A percentile compares a stretch with the other conserved stretches of the same genome.
Evolutionary conservation across 1,140 invertebrate genomes (phyloP).

Genomic region (Muscidifurax raptorellus): DNA sequence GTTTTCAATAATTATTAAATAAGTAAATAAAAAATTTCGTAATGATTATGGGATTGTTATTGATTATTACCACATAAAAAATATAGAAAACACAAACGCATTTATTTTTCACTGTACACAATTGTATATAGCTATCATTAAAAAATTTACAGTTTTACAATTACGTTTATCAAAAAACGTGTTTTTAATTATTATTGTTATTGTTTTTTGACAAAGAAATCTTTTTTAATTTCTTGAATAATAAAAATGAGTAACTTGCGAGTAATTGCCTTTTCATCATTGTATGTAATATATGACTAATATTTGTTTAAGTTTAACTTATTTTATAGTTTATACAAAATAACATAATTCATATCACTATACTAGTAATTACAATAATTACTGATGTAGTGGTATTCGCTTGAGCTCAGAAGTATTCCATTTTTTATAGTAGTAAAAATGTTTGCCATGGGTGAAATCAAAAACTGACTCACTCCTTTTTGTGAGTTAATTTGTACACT

Average conservation of each 20-base stretch:
- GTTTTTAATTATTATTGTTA: neutral
- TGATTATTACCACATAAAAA: slow-evolving; percentile 6
- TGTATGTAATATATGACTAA: neutral
- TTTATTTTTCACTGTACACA: slow-evolving; percentile 54
- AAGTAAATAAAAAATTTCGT: slow-evolving; percentile 58
- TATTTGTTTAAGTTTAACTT: slow-evolving; percentile 3
- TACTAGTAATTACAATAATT: slow-evolving; percentile 42
- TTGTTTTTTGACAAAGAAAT: slow-evolving; percentile 6
- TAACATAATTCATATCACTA: neutral
- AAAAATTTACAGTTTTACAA: slow-evolving; percentile 52
- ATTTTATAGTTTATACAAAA: slow-evolving; percentile 5
- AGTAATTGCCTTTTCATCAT: neutral
- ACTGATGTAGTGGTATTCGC: slow-evolving; percentile 7
- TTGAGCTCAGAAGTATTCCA: slow-evolving; percentile 13
- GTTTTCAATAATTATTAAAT: slow-evolving; percentile 58
- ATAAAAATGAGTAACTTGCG: neutral
- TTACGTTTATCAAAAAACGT: slow-evolving; percentile 29
- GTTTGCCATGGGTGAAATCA: slow-evolving; percentile 12
- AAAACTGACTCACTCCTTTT: neutral
- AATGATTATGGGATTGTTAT: slow-evolving; percentile 26
- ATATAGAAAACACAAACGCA: slow-evolving; percentile 36
- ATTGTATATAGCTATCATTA: slow-evolving; percentile 50
- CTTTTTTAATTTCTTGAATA: neutral
- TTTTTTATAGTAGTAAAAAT: slow-evolving; percentile 16
- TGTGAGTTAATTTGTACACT: slow-evolving; percentile 31